Evolutionary conservation across 2,888 invertebrate species (phyloP), one percentile per base, ranked within the genome.

Genomic region (Hanleya hanleyi): DNA sequence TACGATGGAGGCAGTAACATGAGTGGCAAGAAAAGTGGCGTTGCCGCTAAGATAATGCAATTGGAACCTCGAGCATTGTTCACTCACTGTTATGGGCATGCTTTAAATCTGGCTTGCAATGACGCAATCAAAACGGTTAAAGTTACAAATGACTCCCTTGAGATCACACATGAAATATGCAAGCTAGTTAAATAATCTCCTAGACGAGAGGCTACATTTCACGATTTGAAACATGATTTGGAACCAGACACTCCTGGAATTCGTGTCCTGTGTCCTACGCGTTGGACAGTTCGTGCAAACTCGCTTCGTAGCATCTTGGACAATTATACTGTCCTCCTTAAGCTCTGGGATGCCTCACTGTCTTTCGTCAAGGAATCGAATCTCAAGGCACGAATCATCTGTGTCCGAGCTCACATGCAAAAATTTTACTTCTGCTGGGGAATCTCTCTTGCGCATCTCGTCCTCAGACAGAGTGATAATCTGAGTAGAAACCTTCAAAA

Each of bases 151-250:
- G 75, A 78, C 49, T 22, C 75, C 2, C n/a, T 78, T 35, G 81
- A 78, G 37, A 75, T 68, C 22, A 66, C 71, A 4, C 12, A 67
- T 32, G 78, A 80, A 61, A 79, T 79, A 29, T 66, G 73, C 7
- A 80, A 77, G 26, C 71, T 80, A 22, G 36, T 80, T 7, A 78
- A 75, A 49, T 65, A 65, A 26, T 81, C 79, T 33, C 78, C 80
- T 18, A 71, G 67, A 67, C 67, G 74, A 18, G 76, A 80, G n/a
- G 50, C 38, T 6, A 33, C 51, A 18, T 68, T 79, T 62, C 38
- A 77, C 29, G 9, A 72, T 7, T 6, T 80, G 0, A 81, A 75
- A 61, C n/a, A 67, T 35, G 70, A 76, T 35, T 38, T 78, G 37
- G 66, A 22, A 22, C 70, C 69, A 32, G 69, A 72, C 0, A 73